Base-by-base conservation (phyloP, 2,113 vertebrate species). In the Blennius ocellaris region DNA sequence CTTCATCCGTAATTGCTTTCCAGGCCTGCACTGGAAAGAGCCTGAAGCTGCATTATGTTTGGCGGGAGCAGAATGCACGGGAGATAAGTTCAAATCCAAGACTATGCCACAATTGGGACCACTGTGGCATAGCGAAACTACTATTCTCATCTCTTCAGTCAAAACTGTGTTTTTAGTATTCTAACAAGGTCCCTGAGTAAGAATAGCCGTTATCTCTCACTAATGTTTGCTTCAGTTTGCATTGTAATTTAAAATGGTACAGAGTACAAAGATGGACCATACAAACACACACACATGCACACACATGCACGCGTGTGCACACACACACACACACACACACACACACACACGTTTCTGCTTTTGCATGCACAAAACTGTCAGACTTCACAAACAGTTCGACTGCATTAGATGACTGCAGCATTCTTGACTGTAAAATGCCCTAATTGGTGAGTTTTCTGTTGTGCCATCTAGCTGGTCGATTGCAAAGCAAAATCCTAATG, bases 1-100 rank as follows among this genome's bases (percentile, higher is more conserved):
- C 80, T 67, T 79, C 83, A 79, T 69, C 82, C 73, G 71, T 91
- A 91, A 92, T 91, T 91, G 89, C 89, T 91, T 90, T 87, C 66
- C 79, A 87, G 79, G 79, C 76, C 54, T 57, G 78, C 62, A 11
- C 55, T 43, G 55, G 66, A 83, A 77, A 83, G 55, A 66, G 84
- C 87, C 86, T 21, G 83, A 41, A 90, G 87, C 81, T 51, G 70
- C 73, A 69, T 86, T 86, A 53, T 87, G 86, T 89, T 92, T 89
- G 75, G 82, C 37, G 69, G 40, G 60, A 80, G 78, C 69, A 80
- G 69, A 90, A 88, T 76, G 71, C 81, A 72, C 69, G 50, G 64
- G 70, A 87, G 80, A 86, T 83, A 83, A 85, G 72, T 85, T 78
- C 69, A 76, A 89, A 85, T 83, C 81, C 80, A 82, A 88, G 56